Evolutionary conservation across 2,888 invertebrate species (phyloP), one percentile per base, ranked within the genome.

Genomic region (Neelides folsomi): DNA sequence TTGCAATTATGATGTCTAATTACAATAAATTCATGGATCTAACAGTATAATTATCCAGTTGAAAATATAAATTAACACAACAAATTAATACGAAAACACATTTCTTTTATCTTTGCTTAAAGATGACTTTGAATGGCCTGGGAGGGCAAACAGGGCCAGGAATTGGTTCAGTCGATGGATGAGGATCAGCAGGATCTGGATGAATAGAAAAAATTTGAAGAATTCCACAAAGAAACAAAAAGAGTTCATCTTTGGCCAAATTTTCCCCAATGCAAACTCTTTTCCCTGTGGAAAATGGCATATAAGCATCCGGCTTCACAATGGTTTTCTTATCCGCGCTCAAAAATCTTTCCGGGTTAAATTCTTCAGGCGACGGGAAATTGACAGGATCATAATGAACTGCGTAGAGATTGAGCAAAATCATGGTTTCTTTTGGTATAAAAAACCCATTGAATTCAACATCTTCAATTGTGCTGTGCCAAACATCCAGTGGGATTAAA

Each of bases 231-330:
- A 56, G 37, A 40, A 49, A 56, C 5, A 54, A 39, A 15, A 56
- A 56, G 15, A 51, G 47, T 15, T 37, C 49, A 18, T 42, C 44
- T 13, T 49, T 16, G 5, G 53, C 53, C n/a, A 56, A 36, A 1
- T 38, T 46, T 38, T 53, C 53, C 1, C 56, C 56, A 4, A 49
- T 42, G 38, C 56, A 56, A 3, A 27, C 38, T 7, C 58, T 37
- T 37, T 56, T 56, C 1, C 58, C 58, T 2, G 52, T 37, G 4
- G 53, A 52, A 42, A 59, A 59, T 18, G 59, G 52, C n/a, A 57
- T 42, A 1, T 57, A 41, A 5, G 52, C 27, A 27, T 27, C 27
- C 27, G 27, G 27, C 27, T 27, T 27, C 27, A 27, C 27, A 27
- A 27, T 27, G 27, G 4, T 27, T 7, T 52, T 46, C 12, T 50